A percentile compares a stretch with the other conserved stretches of the same genome.
phyloP scores from a whole-genome alignment of 1,140 invertebrate genomes.

The Papilio polyxenes region DNA sequence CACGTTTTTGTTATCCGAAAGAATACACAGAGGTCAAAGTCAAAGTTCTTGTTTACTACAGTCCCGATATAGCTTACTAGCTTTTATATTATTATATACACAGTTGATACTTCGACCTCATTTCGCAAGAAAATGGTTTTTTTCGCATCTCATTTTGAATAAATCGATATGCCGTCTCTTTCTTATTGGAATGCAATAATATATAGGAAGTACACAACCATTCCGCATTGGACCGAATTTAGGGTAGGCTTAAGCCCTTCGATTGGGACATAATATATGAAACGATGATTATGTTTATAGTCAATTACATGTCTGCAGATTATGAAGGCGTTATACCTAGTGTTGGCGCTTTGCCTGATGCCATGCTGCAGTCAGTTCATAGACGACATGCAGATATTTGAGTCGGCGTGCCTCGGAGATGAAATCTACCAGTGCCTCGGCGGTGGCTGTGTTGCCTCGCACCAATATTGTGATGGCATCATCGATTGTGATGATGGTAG shows the following conservation, averaged over 20 bases:
- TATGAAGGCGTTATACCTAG: slow-evolving; percentile 43
- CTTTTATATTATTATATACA: background rate
- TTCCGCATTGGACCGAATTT: background rate
- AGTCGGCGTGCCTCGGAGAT: slow-evolving; percentile 59
- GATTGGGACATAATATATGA: background rate
- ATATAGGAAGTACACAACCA: too few relatives aligned
- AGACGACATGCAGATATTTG: slow-evolving; percentile 58
- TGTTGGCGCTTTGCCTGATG: slow-evolving; percentile 47
- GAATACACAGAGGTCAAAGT: background rate
- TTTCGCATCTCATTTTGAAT: too few relatives aligned
- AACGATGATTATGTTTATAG: background rate
- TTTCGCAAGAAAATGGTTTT: too few relatives aligned
- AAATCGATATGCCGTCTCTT: too few relatives aligned
- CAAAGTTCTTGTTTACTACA: background rate
- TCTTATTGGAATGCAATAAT: too few relatives aligned
- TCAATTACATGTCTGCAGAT: slow-evolving; percentile 31
- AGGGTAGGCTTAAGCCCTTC: background rate
- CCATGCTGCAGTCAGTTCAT: slow-evolving; percentile 49
- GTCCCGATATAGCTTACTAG: background rate
- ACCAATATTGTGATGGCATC: slow-evolving; percentile 82
- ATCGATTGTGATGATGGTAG: slow-evolving; percentile 83
- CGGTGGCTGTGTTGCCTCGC: slow-evolving; percentile 81
- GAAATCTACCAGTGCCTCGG: slow-evolving; percentile 80
- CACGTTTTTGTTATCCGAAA: background rate
- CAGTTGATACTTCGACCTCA: too few relatives aligned